Evolutionary conservation across 1,140 invertebrate species (phyloP).

Genomic region (Trachymyrmex septentrionalis): DNA sequence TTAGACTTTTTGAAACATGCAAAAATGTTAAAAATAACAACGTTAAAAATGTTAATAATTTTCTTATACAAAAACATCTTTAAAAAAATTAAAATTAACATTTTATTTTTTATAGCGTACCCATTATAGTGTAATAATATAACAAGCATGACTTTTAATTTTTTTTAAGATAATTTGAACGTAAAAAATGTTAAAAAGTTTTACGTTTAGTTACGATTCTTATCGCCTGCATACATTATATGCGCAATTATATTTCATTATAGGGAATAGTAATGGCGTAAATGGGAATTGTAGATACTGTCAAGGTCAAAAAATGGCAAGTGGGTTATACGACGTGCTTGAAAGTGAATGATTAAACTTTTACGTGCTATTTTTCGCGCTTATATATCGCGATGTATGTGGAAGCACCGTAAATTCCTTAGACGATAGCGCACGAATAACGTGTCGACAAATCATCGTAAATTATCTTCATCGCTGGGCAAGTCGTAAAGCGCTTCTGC

Average conservation of each 20-base stretch:
- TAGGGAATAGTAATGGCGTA: not conserved
- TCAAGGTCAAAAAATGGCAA: constrained; percentile 26
- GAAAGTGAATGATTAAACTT: constrained; percentile 44
- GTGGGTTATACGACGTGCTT: not conserved
- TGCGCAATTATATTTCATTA: constrained; percentile 27
- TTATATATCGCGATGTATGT: constrained; percentile 20
- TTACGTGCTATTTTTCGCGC: constrained; percentile 47
- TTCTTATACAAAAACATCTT: no score
- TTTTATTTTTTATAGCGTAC: not conserved
- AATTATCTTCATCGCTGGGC: constrained; percentile 56
- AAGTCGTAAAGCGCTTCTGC: constrained; percentile 62
- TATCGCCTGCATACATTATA: not conserved
- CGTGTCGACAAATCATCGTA: constrained; percentile 55
- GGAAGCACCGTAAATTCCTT: constrained; percentile 52
- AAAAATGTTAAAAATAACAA: no score
- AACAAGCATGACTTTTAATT: not conserved
- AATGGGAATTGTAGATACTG: constrained; percentile 21
- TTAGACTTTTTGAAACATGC: no score
- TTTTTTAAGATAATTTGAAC: not conserved
- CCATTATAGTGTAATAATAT: not conserved
- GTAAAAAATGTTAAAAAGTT: not conserved
- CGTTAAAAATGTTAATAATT: no score
- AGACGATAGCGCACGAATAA: constrained; percentile 52
- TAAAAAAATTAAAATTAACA: no score
- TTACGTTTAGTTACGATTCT: constrained; percentile 11